Evolutionary conservation across 2,113 vertebrate species (phyloP), one percentile per base, ranked within the genome.

Genomic region (Sclerurus mexicanus): DNA sequence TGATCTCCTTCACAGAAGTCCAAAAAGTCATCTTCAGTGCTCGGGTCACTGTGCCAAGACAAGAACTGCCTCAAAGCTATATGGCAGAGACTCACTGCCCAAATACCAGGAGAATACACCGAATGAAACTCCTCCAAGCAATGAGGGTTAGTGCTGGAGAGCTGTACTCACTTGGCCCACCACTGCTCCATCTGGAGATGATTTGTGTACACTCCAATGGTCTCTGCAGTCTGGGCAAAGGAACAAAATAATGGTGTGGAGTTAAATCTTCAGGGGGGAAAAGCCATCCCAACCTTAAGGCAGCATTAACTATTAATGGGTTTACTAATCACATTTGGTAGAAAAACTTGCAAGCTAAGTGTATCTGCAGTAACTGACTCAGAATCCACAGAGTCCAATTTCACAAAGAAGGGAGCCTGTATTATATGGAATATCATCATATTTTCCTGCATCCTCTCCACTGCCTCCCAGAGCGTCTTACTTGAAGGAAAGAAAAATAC

Each of bases 121-220:
- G 60, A 50, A 77, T 39, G 47, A 90, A 84, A 69, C 46, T 69
- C 49, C 92, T 90, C 93, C 68, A 55, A 60, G 83, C 42, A 24
- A 3, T 44, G 85, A 94, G 93, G 85, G 58, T 88, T 64, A 75
- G 85, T 11, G 77, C 58, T 85, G 90, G 74, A 90, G 87, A 91
- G 71, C 81, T 81, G 39, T 7, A 49, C 56, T 46, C 77, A 10
- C 82, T 95, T 93, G 94, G 94, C 87, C 71, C 58, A 89, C 66
- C 78, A n/a, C 2, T 59, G 72, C 75, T 89, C 89, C 95, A 96
- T 96, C 97, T 97, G 97, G 92, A 97, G 95, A 30, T 64, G 49
- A 95, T 97, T 87, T 96, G 83, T 76, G 80, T 42, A 3, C 40
- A 53, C 62, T 82, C 89, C 52, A 90, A 47, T 35, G 79, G 73